These are phyloP conservation scores for Mycteria americana DNA, from an alignment of 2,797 vertebrate genomes.

Conservation along the genomic window DNA sequence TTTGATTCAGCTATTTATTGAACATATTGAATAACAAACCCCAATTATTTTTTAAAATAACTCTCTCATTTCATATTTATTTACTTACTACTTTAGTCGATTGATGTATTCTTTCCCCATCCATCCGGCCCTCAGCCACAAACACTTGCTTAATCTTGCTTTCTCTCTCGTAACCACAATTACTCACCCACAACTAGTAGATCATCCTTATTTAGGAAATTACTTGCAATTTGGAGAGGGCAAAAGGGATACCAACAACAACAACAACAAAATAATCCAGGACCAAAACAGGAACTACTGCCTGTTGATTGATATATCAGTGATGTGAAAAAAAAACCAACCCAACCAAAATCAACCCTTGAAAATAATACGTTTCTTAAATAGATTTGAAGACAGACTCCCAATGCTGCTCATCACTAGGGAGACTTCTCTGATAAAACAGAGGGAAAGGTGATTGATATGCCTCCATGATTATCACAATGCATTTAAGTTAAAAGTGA, in stretches of 20 bases:
- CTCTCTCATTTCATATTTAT: neutral
- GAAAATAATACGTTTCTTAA: neutral
- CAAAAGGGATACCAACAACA: neutral
- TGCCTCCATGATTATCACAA: neutral
- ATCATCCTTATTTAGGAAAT: slow-evolving; percentile 48
- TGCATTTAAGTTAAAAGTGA: neutral
- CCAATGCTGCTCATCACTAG: neutral
- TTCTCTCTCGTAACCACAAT: slow-evolving; percentile 40
- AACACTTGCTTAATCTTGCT: slow-evolving; percentile 41
- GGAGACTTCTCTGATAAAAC: neutral
- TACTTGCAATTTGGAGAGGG: neutral
- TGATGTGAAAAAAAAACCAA: neutral
- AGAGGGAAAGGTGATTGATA: neutral
- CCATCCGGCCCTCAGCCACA: neutral
- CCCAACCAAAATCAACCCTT: neutral
- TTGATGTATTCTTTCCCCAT: slow-evolving; percentile 27
- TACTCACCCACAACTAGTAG: slow-evolving; percentile 34
- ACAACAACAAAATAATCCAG: neutral
- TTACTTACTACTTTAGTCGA: neutral
- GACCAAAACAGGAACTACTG: neutral
- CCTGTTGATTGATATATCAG: neutral
- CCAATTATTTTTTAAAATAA: neutral
- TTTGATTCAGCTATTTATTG: neutral
- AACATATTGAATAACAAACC: neutral
- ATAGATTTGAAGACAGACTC: neutral